Evolutionary conservation across 2,797 vertebrate genomes (phyloP), one percentile per base, ranked within the genome.

Genomic region (Serranus cabrilla): DNA sequence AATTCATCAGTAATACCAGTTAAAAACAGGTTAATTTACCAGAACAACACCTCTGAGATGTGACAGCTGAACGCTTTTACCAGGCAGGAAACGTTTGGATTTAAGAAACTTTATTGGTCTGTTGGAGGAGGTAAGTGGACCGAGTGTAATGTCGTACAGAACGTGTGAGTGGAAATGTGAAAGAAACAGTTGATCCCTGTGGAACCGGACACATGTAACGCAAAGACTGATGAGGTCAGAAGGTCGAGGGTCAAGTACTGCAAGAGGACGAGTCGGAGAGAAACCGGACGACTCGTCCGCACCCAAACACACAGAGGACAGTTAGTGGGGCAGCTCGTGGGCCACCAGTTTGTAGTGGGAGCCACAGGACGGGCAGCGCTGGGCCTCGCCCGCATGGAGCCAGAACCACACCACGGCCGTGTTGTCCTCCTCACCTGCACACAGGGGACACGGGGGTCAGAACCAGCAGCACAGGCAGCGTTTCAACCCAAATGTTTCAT

Each of bases 391-490:
- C 77, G 96, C 82, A 60, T 97, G 97, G 45, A 98, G 90, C 97
- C 97, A 98, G 91, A 98, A 97, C 96, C 96, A 97, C 50, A 96
- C 87, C 20, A 97, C 92, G 0, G 81, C 76, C 0, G 95, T 97
- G 93, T 96, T 97, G 88, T 98, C 97, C 71, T 97, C 97, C 71
- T 98, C 97, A 87, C 97, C 97, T 98, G 73, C 55, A n/a, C n/a
- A n/a, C n/a, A n/a, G n/a, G n/a, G n/a, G n/a, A n/a, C n/a, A n/a
- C n/a, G n/a, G n/a, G n/a, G n/a, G n/a, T n/a, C n/a, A n/a, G n/a
- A n/a, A n/a, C n/a, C n/a, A n/a, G n/a, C n/a, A n/a, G n/a, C n/a
- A n/a, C n/a, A n/a, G n/a, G n/a, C n/a, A n/a, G n/a, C n/a, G n/a
- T n/a, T n/a, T n/a, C n/a, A n/a, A n/a, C n/a, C n/a, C n/a, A n/a